These are phyloP conservation scores for Fistularia tabacaria DNA, from an alignment of 2,797 vertebrate species.

Conservation along the genomic window DNA sequence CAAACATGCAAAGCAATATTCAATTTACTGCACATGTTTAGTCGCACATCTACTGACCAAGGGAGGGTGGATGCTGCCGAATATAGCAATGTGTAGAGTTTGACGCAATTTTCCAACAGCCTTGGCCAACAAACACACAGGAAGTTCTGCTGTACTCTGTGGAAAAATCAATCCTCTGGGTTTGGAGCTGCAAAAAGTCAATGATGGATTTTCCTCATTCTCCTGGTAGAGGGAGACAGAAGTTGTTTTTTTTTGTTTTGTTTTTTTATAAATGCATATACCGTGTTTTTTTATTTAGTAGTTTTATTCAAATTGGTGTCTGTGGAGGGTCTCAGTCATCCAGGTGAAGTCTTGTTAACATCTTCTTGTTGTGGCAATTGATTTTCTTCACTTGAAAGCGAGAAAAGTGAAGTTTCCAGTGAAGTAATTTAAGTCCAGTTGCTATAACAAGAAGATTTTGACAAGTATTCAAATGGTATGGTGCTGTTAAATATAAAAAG, in stretches of 20 bases:
- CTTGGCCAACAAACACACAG: slow-evolving; percentile 70
- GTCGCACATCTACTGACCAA: slow-evolving; percentile 65
- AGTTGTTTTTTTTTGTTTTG: too few species aligned
- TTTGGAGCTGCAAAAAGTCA: slow-evolving; percentile 64
- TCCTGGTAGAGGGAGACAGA: slow-evolving; percentile 57
- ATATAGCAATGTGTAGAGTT: slow-evolving; percentile 62
- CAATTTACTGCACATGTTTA: slow-evolving; percentile 46
- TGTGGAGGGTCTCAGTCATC: too few species aligned
- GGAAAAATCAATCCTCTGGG: slow-evolving; percentile 79
- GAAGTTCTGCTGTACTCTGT: slow-evolving; percentile 66
- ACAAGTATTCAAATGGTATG: too few species aligned
- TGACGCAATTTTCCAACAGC: slow-evolving; percentile 56
- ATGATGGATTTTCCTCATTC: slow-evolving; percentile 30
- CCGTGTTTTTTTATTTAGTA: background rate
- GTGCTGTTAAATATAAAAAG: too few species aligned
- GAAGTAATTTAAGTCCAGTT: too few species aligned
- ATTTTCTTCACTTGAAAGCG: too few species aligned
- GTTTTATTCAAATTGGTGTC: too few species aligned
- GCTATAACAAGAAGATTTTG: too few species aligned
- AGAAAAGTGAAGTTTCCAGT: too few species aligned
- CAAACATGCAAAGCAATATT: too few species aligned
- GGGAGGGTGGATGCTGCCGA: slow-evolving; percentile 72
- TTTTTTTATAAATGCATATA: background rate
- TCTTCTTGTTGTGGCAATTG: too few species aligned
- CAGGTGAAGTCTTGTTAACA: too few species aligned